phyloP scores from a whole-genome alignment of 2,888 invertebrate species.

The Prosopocoilus inquinatus region DNA sequence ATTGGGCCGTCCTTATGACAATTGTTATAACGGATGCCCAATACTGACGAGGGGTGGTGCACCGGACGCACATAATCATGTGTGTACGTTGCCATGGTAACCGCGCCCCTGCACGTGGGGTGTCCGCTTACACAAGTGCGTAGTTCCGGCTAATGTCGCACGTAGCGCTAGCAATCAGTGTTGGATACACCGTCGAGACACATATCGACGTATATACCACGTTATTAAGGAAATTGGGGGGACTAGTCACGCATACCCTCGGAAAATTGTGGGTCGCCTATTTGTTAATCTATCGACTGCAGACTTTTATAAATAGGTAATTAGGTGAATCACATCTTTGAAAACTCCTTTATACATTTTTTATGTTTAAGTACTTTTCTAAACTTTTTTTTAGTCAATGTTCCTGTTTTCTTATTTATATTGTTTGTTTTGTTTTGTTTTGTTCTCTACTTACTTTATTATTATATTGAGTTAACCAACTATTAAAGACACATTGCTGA shows the following conservation, averaged over 20 bases:
- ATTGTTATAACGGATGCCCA: slow-evolving; percentile 38
- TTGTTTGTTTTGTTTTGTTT: too few relatives aligned
- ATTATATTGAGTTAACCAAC: too few relatives aligned
- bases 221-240: slow-evolving; percentile 24
- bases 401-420: too few relatives aligned
- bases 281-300: too few relatives aligned
- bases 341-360: too few relatives aligned
- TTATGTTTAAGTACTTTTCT: too few relatives aligned
- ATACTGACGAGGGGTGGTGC: slow-evolving; percentile 39
- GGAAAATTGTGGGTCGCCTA: slow-evolving; percentile 20
- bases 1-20: slow-evolving; percentile 37
- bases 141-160: slow-evolving; percentile 24
- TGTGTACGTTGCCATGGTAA: slow-evolving; percentile 39
- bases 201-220: slow-evolving; percentile 26
- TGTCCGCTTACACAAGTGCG: slow-evolving; percentile 30
- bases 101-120: slow-evolving; percentile 38
- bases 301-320: slow-evolving; percentile 27
- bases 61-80: slow-evolving; percentile 42
- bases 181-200: slow-evolving; percentile 13
- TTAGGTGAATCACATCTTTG: slow-evolving; percentile 26
- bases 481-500: too few relatives aligned
- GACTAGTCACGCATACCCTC: slow-evolving; percentile 19
- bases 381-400: too few relatives aligned
- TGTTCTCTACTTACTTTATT: too few relatives aligned
- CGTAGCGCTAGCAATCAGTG: slow-evolving; percentile 27